Percentiles rank a stretch among this genome's conserved stretches.
phyloP scores from a whole-genome alignment of 1,140 invertebrate species.

The Maniola jurtina region DNA sequence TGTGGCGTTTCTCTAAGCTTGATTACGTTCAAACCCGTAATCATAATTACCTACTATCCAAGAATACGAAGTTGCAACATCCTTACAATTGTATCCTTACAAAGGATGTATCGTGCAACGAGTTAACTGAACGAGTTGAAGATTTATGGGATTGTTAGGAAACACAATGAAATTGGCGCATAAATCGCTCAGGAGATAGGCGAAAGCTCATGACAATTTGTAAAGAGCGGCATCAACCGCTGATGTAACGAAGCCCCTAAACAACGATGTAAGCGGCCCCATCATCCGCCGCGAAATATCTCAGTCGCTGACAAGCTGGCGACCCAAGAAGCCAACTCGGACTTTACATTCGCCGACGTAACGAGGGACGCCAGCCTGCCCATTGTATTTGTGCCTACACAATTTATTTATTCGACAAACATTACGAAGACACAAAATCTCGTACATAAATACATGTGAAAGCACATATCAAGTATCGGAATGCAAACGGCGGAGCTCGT shows the following conservation, averaged over 20 bases:
- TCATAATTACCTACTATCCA: not conserved
- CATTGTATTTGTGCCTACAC: conserved; percentile 76
- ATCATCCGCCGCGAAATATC: conserved; percentile 63
- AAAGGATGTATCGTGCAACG: conserved; percentile 7
- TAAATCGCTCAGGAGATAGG: conserved; percentile 10
- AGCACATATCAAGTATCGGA: conserved; percentile 76
- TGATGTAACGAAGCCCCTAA: conserved; percentile 71
- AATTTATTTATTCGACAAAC: conserved; percentile 77
- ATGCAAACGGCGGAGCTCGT: conserved; percentile 72
- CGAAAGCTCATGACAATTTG: conserved; percentile 59
- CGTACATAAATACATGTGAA: conserved; percentile 77
- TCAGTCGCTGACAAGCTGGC: conserved; percentile 66
- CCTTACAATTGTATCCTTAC: no score
- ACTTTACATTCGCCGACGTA: conserved; percentile 74
- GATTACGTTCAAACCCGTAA: not conserved
- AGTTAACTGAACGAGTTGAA: not conserved
- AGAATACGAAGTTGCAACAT: not conserved
- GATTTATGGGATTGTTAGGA: conserved; percentile 2
- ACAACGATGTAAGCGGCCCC: conserved; percentile 64
- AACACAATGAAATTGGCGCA: conserved; percentile 16
- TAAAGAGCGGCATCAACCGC: conserved; percentile 64
- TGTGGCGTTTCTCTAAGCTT: not conserved
- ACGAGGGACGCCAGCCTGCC: conserved; percentile 67
- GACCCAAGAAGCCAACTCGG: conserved; percentile 58
- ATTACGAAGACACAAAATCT: conserved; percentile 77